These are phyloP conservation scores for Semnornis frantzii DNA, from an alignment of 2,113 vertebrate genomes.

Conservation along the genomic window DNA sequence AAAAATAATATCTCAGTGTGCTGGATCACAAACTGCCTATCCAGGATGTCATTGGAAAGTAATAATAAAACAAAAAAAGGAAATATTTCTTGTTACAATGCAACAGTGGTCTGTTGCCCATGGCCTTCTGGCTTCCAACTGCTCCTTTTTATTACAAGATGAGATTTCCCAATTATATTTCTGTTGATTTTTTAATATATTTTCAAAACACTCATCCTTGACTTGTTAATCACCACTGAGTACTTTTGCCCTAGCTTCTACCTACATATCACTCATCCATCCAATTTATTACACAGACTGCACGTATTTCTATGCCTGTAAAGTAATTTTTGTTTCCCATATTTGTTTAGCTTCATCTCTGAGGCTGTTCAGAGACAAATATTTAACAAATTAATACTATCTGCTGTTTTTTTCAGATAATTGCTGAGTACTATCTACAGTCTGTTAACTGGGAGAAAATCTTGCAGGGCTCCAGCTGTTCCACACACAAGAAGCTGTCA, in stretches of 20 bases:
- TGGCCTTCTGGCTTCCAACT: neutral
- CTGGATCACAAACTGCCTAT: neutral
- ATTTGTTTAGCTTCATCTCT: neutral
- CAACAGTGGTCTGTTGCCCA: neutral
- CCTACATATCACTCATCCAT: neutral
- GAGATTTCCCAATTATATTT: neutral
- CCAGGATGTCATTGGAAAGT: neutral
- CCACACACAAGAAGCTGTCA: neutral
- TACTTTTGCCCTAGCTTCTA: neutral
- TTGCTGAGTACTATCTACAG: neutral
- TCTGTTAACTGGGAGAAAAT: neutral
- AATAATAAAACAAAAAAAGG: neutral
- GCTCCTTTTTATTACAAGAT: neutral
- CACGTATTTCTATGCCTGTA: neutral
- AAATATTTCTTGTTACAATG: neutral
- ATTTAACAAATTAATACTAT: neutral
- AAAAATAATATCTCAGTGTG: neutral
- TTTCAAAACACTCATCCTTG: neutral
- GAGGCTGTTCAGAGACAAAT: neutral
- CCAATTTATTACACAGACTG: neutral
- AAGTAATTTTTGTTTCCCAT: neutral
- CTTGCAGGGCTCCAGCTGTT: neutral
- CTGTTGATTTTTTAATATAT: neutral
- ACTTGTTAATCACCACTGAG: neutral
- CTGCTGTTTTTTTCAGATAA: neutral